Evolutionary conservation across 2,888 invertebrate genomes (phyloP).

Genomic region (Himalopsyche tibetana): DNA sequence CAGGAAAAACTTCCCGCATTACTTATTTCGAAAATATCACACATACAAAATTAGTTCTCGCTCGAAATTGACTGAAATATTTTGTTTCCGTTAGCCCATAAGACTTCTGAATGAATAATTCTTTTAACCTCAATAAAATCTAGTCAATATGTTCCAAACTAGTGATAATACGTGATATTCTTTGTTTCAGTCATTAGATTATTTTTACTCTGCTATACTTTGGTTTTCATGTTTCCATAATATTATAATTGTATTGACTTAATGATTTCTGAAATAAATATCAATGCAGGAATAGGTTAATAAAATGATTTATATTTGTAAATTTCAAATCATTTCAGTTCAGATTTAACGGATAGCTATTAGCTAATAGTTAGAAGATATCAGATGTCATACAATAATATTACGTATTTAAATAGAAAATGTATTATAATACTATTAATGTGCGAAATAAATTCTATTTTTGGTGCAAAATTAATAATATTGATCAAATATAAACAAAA

Average conservation of each 20-base stretch:
- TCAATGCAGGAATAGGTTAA: background rate
- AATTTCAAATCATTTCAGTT: background rate
- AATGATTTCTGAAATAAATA: background rate
- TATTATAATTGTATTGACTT: too few relatives aligned
- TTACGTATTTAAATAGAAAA: background rate
- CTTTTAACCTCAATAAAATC: too few relatives aligned
- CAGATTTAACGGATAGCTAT: background rate
- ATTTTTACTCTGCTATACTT: too few relatives aligned
- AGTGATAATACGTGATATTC: too few relatives aligned
- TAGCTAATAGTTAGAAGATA: background rate
- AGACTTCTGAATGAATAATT: too few relatives aligned
- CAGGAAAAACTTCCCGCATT: background rate
- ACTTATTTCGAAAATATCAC: background rate
- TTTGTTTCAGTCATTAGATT: too few relatives aligned
- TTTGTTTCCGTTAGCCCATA: background rate
- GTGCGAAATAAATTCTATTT: constrained; percentile 3
- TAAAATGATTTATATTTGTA: background rate
- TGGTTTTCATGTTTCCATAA: too few relatives aligned
- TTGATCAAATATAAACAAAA: background rate
- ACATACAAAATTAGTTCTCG: background rate
- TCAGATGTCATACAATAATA: background rate
- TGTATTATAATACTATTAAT: background rate
- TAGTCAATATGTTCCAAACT: too few relatives aligned
- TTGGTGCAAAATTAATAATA: constrained; percentile 1
- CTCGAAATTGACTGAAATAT: background rate